These are phyloP conservation scores for Nephrotoma flavescens DNA, from an alignment of 2,888 invertebrate species.

Conservation along the genomic window DNA sequence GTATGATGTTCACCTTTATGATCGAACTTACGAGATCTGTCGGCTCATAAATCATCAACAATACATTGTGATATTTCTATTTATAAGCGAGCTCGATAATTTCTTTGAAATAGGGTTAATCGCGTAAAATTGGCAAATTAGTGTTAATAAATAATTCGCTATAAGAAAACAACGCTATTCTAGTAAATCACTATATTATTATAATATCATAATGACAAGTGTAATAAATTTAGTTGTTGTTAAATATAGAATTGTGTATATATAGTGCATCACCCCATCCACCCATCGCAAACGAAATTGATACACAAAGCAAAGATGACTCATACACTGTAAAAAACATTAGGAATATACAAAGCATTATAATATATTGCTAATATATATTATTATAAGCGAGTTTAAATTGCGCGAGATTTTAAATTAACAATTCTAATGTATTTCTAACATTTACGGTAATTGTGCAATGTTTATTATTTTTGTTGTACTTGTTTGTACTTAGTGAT, in stretches of 20 bases:
- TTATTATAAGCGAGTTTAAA: neutral
- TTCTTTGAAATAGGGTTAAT: neutral
- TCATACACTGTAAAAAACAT: neutral
- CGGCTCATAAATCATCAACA: neutral
- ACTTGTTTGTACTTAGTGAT: neutral
- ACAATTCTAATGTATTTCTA: neutral
- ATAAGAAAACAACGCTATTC: neutral
- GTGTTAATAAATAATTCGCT: neutral
- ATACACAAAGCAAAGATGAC: neutral
- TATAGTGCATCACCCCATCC: neutral
- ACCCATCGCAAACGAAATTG: neutral
- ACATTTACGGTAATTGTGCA: neutral
- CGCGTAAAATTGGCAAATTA: neutral
- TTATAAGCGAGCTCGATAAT: neutral
- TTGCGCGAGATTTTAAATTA: neutral
- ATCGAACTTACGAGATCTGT: neutral
- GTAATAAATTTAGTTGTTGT: neutral
- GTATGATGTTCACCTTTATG: neutral
- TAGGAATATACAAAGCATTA: neutral
- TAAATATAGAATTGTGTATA: neutral
- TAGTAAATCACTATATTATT: neutral
- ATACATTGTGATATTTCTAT: neutral
- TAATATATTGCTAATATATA: neutral
- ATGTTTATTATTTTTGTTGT: neutral
- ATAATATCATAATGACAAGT: neutral